A percentile compares a stretch with the other conserved stretches of the same genome.
Evolutionary conservation across 2,888 invertebrate genomes (phyloP).

Genomic region (Nephrotoma appendiculata): DNA sequence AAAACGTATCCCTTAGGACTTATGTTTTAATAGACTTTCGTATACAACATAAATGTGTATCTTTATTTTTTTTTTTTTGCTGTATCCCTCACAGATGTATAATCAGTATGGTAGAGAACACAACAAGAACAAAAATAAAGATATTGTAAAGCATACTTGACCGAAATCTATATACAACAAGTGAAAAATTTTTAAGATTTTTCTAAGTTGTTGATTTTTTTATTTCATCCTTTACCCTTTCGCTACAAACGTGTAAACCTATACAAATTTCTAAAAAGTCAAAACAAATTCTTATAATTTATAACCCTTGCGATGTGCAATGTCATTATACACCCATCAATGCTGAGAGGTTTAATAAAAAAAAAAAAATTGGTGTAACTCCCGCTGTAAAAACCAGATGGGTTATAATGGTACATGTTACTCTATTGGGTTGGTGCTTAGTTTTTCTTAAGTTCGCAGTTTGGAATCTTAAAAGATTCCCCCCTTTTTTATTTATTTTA

Average conservation of each 20-base stretch:
- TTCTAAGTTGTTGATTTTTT: not conserved
- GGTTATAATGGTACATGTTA: not conserved
- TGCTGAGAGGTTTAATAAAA: not conserved
- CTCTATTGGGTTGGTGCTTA: not conserved
- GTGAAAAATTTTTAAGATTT: not conserved
- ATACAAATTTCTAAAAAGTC: not conserved
- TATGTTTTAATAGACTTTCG: not conserved
- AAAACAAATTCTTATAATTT: not conserved
- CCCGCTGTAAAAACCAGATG: not conserved
- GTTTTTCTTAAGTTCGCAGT: not conserved
- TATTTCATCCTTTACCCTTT: not conserved
- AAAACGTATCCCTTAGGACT: not conserved
- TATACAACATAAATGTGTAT: not conserved
- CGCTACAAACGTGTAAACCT: not conserved
- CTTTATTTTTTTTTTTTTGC: not conserved
- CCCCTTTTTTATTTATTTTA: not conserved
- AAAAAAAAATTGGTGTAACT: not conserved
- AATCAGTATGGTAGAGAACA: not conserved
- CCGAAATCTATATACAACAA: not conserved
- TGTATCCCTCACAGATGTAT: not conserved
- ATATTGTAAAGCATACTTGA: not conserved
- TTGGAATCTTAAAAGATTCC: not conserved
- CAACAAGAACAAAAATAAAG: not conserved
- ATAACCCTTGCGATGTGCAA: not conserved
- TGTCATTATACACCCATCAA: not conserved